These are phyloP conservation scores for Dynastes grantii DNA, from an alignment of 2,888 invertebrate genomes.

Conservation along the genomic window DNA sequence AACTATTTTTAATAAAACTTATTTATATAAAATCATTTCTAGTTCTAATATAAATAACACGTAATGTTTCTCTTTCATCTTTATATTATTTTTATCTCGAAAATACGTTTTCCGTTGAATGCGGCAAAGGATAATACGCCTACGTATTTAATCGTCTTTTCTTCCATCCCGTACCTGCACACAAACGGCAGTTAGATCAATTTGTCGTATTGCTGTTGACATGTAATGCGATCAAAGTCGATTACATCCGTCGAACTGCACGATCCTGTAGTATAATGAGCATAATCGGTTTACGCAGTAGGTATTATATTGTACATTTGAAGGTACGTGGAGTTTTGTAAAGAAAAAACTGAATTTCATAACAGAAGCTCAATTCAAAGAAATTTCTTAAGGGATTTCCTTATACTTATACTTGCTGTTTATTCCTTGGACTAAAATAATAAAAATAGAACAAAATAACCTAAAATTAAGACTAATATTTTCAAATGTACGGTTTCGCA, in stretches of 20 bases:
- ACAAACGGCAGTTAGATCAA: not conserved
- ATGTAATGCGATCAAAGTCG: not conserved
- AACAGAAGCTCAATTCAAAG: no score
- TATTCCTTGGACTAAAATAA: no score
- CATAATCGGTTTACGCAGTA: not conserved
- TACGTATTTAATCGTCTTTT: not conserved
- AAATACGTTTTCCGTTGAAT: not conserved
- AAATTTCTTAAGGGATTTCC: no score
- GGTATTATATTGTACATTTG: not conserved
- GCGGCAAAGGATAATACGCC: not conserved
- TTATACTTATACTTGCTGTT: no score
- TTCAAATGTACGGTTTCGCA: no score
- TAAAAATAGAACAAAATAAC: no score
- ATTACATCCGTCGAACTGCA: not conserved
- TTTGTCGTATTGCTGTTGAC: conserved; percentile 8
- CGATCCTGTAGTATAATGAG: not conserved
- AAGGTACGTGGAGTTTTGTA: no score
- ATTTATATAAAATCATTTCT: not conserved
- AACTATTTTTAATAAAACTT: conserved; percentile 42
- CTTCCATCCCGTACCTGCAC: not conserved
- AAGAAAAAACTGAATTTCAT: no score
- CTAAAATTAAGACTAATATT: no score
- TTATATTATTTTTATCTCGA: not conserved
- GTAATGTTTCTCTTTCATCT: not conserved
- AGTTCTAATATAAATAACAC: no score